Conservation (phyloP, 2,113 vertebrate species). For the Rattus rattus region DNA sequence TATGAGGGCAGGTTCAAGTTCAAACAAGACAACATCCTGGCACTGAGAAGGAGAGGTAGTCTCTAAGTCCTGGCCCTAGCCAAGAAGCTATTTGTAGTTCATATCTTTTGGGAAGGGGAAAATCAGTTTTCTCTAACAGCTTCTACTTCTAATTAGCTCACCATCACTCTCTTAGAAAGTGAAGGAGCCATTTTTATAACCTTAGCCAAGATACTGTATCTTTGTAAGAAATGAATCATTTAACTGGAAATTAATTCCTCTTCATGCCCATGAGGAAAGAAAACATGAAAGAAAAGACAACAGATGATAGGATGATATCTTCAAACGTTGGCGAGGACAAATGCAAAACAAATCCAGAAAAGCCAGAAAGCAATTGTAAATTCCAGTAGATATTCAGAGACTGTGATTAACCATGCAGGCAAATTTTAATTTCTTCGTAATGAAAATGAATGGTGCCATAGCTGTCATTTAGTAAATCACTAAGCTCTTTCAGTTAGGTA, state of each 20-base stretch:
- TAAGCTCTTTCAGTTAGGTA: neutral
- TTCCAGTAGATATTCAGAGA: slow-evolving; percentile 3
- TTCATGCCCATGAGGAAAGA: neutral
- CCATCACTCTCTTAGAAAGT: neutral
- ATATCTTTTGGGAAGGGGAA: too few relatives aligned
- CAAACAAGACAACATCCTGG: neutral
- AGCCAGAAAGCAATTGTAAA: neutral
- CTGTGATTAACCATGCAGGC: slow-evolving; percentile 39
- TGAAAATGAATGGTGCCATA: slow-evolving; percentile 56
- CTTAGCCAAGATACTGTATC: neutral
- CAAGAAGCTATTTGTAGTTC: neutral
- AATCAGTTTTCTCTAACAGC: neutral
- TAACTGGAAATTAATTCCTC: neutral
- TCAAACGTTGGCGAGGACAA: neutral
- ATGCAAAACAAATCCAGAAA: slow-evolving; percentile 42
- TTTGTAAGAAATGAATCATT: neutral
- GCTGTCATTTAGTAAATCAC: slow-evolving; percentile 52
- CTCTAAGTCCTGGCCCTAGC: neutral
- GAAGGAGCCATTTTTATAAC: neutral
- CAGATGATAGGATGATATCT: neutral
- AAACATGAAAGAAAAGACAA: neutral
- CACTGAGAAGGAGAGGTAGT: neutral
- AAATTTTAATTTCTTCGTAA: slow-evolving; percentile 68
- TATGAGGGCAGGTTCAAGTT: neutral
- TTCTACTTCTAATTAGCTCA: slow-evolving; percentile 18